A percentile compares a stretch with the other conserved stretches of the same genome.
Conservation (phyloP, 2,797 vertebrate genomes). For the Aulostomus chinensis region DNA sequence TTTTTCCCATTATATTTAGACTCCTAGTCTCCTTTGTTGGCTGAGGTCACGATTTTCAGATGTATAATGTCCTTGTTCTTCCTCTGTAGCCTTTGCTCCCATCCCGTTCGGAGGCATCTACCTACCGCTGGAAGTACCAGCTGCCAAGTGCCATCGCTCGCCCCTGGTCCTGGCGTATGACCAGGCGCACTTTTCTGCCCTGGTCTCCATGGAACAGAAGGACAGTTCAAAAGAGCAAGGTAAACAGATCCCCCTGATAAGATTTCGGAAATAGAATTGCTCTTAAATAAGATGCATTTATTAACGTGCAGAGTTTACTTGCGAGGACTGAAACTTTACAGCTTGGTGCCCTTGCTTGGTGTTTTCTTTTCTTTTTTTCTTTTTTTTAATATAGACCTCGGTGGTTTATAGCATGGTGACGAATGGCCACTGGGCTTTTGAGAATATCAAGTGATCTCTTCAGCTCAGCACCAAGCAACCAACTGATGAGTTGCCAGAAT, state of each 20-base stretch:
- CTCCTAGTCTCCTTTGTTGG: background rate
- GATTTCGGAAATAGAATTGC: too few species aligned
- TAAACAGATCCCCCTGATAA: constrained; percentile 56
- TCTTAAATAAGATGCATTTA: too few species aligned
- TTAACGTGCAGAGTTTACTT: background rate
- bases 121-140: constrained; percentile 91
- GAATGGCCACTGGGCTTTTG: constrained; percentile 6
- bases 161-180: constrained; percentile 94
- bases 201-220: constrained; percentile 98
- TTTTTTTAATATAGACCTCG: constrained; percentile 4
- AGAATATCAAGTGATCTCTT: background rate
- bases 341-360: background rate
- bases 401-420: too few species aligned
- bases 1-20: too few species aligned
- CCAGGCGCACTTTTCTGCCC: constrained; percentile 96
- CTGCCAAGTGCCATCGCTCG: constrained; percentile 91
- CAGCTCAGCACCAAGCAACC: constrained; percentile 2
- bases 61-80: constrained; percentile 7
- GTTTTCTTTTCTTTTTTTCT: background rate
- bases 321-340: background rate
- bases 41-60: constrained; percentile 2
- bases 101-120: constrained; percentile 98
- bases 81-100: constrained; percentile 89
- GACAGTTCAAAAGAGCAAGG: constrained; percentile 92
- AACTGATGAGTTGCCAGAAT: too few species aligned